Base-by-base conservation (phyloP, 2,888 invertebrate genomes). In the Thecocarcelia acutangulata region DNA sequence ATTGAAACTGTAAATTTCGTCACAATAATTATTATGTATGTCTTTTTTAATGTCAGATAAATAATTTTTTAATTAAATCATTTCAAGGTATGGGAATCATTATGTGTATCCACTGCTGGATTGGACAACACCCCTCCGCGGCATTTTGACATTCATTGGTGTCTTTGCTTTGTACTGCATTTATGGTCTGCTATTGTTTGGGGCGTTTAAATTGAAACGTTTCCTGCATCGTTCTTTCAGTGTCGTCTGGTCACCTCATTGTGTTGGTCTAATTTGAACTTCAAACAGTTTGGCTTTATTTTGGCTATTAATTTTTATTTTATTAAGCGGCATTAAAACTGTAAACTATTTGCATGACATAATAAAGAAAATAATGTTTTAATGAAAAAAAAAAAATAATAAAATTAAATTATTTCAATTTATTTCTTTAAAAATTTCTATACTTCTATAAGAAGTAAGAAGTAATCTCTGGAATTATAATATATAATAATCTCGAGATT, bases 71-170 rank as follows among this genome's bases (percentile, higher is more conserved):
- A 12, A 15, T 24, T 21, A 64, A 64, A n/a, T 64, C 21, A 21
- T 33, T 66, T 83, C 19, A 79, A 83, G 93, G 85, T 89, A 91
- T 64, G 95, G 94, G 2, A 88, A 92, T 50, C 92, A 92, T 2
- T 94, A 93, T 82, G 95, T 97, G 78, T 97, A 97, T 89, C 93
- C 93, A 40, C 93, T 95, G 2, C 90, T 97, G 72, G 93, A 96
- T 89, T 97, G 96, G 96, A 91, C 92, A 75, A 93, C 93, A 83
- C 95, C 95, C 1, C 91, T 92, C 37, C 90, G 86, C 33, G 89
- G 90, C n/a, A 75, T 88, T 72, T 76, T 83, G 15, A 90, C 90
- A 19, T 89, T 90, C 54, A 84, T 84, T 64, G 89, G 89, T 19
- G 87, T 90, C n/a, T 86, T 90, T 33, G 3, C 86, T 11, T 84